Evolutionary conservation across 2,113 vertebrate genomes (phyloP), one percentile per base, ranked within the genome.

Genomic region (Strigops habroptila): DNA sequence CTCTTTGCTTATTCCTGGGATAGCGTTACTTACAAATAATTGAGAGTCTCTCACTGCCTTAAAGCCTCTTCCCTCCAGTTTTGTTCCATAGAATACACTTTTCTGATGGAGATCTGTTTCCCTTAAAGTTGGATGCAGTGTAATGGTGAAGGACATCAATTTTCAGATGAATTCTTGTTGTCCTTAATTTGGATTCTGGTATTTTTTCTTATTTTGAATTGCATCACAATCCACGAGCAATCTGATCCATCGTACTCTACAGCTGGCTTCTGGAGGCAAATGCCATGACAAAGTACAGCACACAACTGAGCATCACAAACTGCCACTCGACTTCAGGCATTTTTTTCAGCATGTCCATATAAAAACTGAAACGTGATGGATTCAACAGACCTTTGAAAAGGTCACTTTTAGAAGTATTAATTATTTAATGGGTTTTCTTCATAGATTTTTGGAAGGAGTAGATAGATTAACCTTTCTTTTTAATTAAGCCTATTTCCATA

Each of bases 1-100:
- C 97, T 98, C 88, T 91, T 87, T 96, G 95, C 75, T 97, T 97
- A 94, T 88, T 79, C 43, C 87, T 96, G 92, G 92, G 97, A 97
- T 95, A 92, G 33, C 39, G 1, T 94, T 95, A 96, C 94, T 93
- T 73, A 93, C 86, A 85, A 97, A 97, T 96, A 91, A 95, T 91
- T 80, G 93, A 78, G 84, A 87, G 67, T 53, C 93, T 53, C 93
- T 86, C 64, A 64, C 64, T 78, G 82, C 77, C 69, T 89, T 60
- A 78, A 23, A 68, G 52, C 41, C 64, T 94, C 60, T 62, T 88
- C 49, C 63, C 30, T 25, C 41, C 30, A 59, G 35, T 59, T 71
- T 82, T 92, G 79, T 14, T 95, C 70, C 67, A 41, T 23, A 43
- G 79, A 88, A 90, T 43, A 92, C 27, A 82, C 70, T 86, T 91